These are phyloP conservation scores for Enteromius fasciolatus DNA, from an alignment of 2,797 vertebrate species.

Conservation along the genomic window DNA sequence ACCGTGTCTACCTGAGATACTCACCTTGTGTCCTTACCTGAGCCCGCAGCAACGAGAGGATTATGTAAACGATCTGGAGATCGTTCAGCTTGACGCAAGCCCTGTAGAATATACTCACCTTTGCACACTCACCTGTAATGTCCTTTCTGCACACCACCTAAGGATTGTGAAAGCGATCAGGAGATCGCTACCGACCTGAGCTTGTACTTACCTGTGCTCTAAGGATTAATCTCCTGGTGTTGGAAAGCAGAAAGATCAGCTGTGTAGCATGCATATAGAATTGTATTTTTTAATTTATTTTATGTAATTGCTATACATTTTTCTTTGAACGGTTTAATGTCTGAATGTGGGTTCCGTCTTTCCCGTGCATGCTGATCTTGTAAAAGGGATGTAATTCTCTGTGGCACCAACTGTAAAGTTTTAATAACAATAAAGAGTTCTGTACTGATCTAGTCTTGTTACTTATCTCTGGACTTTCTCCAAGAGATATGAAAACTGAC, in stretches of 20 bases:
- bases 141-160: too few species aligned
- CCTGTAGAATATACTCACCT: too few species aligned
- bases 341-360: background rate
- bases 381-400: slow-evolving; percentile 4
- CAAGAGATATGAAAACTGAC: slow-evolving; percentile 28
- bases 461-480: slow-evolving; percentile 9
- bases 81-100: too few species aligned
- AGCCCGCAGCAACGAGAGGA: too few species aligned
- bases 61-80: too few species aligned
- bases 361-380: background rate
- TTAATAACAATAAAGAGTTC: slow-evolving; percentile 1
- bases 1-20: too few species aligned
- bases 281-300: background rate
- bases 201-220: too few species aligned
- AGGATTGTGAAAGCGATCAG: too few species aligned
- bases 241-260: background rate
- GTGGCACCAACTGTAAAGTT: background rate
- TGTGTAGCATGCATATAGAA: background rate
- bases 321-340: background rate
- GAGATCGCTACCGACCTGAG: too few species aligned
- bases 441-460: slow-evolving; percentile 11
- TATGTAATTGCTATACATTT: background rate
- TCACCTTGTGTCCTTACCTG: too few species aligned
- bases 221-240: background rate
- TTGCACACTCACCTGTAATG: too few species aligned